phyloP scores from a whole-genome alignment of 2,797 vertebrate genomes.

The Brachymystax lenok region DNA sequence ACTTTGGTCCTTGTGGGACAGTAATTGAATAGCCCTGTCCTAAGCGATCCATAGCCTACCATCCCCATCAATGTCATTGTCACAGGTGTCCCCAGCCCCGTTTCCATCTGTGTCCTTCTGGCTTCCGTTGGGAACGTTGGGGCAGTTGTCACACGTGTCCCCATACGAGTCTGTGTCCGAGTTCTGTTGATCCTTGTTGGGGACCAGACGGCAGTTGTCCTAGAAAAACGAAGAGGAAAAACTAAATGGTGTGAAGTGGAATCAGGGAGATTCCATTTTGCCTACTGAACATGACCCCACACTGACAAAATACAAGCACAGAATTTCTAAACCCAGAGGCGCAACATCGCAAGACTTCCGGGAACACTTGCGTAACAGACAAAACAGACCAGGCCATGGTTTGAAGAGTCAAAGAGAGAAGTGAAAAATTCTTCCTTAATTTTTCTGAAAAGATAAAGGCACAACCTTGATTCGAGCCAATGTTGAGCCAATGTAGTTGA shows the following conservation, averaged over 20 bases:
- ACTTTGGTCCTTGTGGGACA: not conserved
- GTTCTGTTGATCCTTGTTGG: slow-evolving; percentile 96
- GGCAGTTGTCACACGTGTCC: slow-evolving; percentile 94
- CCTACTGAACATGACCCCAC: not conserved
- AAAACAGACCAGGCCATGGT: too few species aligned
- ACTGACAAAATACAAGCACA: too few species aligned
- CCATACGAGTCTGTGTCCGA: slow-evolving; percentile 94
- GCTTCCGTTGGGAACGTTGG: slow-evolving; percentile 67
- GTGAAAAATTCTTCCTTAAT: too few species aligned
- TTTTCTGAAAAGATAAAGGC: too few species aligned
- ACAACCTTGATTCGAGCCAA: too few species aligned
- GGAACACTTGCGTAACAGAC: too few species aligned
- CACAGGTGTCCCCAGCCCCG: slow-evolving; percentile 90
- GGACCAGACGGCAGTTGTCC: slow-evolving; percentile 92
- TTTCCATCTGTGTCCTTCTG: slow-evolving; percentile 89
- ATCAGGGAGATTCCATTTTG: not conserved
- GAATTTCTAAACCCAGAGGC: too few species aligned
- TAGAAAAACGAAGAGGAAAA: slow-evolving; percentile 47
- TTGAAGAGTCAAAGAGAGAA: too few species aligned
- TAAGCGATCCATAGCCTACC: slow-evolving; percentile 31
- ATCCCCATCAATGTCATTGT: slow-evolving; percentile 73
- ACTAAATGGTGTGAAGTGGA: not conserved
- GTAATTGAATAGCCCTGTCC: not conserved
- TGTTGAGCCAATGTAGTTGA: too few species aligned
- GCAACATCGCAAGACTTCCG: too few species aligned